phyloP scores from a whole-genome alignment of 2,888 invertebrate species.

The Acanthosepion esculentum region DNA sequence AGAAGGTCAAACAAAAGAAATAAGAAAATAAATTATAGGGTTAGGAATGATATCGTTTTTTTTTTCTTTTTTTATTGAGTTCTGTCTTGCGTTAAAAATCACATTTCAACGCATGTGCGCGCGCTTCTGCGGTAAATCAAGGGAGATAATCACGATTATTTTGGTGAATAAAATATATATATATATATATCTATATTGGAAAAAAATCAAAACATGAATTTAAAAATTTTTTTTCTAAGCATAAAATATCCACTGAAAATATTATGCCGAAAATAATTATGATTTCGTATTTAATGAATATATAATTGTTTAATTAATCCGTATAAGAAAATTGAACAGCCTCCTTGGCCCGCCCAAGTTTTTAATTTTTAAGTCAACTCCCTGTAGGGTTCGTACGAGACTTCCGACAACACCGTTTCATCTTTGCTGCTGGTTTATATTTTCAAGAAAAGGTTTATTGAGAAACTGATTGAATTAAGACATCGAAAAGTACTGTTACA shows the following conservation, averaged over 20 bases:
- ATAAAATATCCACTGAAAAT: too few relatives aligned
- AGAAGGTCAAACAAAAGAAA: too few relatives aligned
- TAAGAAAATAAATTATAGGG: too few relatives aligned
- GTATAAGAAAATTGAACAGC: not conserved
- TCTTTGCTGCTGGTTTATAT: not conserved
- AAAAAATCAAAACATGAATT: too few relatives aligned
- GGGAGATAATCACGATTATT: not conserved
- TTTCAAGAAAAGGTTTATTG: too few relatives aligned
- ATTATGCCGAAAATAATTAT: not conserved
- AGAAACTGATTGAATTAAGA: not conserved
- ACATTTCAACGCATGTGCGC: slow-evolving; percentile 6
- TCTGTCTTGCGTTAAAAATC: not conserved
- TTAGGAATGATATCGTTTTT: too few relatives aligned
- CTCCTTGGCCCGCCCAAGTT: not conserved
- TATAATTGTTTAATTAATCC: not conserved
- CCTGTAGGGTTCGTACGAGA: not conserved
- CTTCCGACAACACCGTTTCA: not conserved
- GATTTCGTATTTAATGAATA: not conserved
- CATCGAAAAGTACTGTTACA: not conserved
- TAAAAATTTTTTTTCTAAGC: too few relatives aligned
- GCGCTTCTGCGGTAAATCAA: not conserved
- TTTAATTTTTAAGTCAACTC: not conserved
- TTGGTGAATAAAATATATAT: not conserved
- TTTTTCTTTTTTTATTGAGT: too few relatives aligned
- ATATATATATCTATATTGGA: not conserved